phyloP scores from a whole-genome alignment of 2,888 invertebrate genomes.

The Athalia cordata region DNA sequence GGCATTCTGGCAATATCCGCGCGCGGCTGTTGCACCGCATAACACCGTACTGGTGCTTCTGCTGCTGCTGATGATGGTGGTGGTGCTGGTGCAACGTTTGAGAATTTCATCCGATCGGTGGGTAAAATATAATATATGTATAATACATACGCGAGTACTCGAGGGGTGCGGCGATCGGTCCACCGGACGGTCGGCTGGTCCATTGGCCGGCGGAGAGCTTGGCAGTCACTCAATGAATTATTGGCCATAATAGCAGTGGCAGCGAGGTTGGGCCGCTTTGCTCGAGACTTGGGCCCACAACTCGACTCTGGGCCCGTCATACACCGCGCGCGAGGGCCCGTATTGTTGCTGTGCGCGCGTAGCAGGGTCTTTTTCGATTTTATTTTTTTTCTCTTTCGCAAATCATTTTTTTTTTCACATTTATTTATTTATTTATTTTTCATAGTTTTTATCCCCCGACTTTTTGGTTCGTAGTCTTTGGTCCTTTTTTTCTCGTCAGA shows the following conservation, averaged over 20 bases:
- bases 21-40: not conserved
- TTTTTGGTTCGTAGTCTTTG: not conserved
- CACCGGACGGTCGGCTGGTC: slow-evolving; percentile 38
- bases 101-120: slow-evolving; percentile 43
- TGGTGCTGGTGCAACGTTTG: slow-evolving; percentile 1
- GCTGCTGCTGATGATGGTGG: not conserved
- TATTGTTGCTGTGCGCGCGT: slow-evolving; percentile 60
- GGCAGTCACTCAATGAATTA: slow-evolving; percentile 73
- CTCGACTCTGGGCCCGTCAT: slow-evolving; percentile 55
- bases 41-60: not conserved
- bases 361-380: slow-evolving; percentile 23
- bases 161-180: slow-evolving; percentile 42
- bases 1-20: slow-evolving; percentile 14
- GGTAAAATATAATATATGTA: slow-evolving; percentile 44
- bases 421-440: not conserved
- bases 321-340: slow-evolving; percentile 49
- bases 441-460: not conserved
- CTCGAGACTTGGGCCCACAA: slow-evolving; percentile 59
- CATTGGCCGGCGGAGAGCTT: slow-evolving; percentile 62
- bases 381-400: not conserved
- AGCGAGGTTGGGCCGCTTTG: slow-evolving; percentile 61
- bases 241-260: slow-evolving; percentile 74
- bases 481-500: not conserved
- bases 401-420: not conserved
- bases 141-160: slow-evolving; percentile 43